Base-by-base conservation (phyloP, 2,888 invertebrate species). In the Abrostola triplasia region DNA sequence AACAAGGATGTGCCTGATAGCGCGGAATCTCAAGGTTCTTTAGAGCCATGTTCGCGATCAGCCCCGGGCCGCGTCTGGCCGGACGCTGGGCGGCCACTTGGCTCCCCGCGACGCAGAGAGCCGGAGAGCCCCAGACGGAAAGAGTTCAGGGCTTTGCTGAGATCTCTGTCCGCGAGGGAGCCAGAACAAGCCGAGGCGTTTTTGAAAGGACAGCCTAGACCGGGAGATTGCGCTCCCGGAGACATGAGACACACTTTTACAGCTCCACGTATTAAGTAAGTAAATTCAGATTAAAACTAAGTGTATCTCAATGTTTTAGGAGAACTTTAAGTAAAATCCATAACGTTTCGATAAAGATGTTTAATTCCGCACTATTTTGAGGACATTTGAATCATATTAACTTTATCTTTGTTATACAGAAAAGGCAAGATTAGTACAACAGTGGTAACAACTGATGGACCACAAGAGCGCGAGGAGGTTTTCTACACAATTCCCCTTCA, bases 141-240 rank as follows among this genome's bases (percentile, higher is more conserved):
- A 68, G 95, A 95, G 78, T 95, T 96, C 79, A 91, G 96, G 48
- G 96, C 95, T 7, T 84, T 96, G 48, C 91, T 96, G 50, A 90
- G 97, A 55, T 96, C 97, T 5, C 90, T 96, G 54, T 96, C 96
- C 63, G 96, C 96, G 0, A 96, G 96, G 70, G 96, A 81, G 89
- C 95, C 83, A 85, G 96, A 96, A 81, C 95, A 95, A 80, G 96
- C 96, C 5, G 95, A 96, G 64, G 95, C 96, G 40, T 96, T 97
- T 67, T 90, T 96, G 61, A 95, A 95, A 79, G 97, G 97, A 1
- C 96, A 97, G 74, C 97, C 97, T 0, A 91, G 97, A 70, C 95
- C 97, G 0, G 95, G 96, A 0, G 97, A 97, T 79, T 95, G 97
- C 47, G 97, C 97, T 66, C 94, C 92, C 58, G 87, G 88, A 9